A percentile compares a stretch with the other conserved stretches of the same genome.
Conservation (phyloP, 2,888 invertebrate genomes). For the Sinohyriopsis cumingii region DNA sequence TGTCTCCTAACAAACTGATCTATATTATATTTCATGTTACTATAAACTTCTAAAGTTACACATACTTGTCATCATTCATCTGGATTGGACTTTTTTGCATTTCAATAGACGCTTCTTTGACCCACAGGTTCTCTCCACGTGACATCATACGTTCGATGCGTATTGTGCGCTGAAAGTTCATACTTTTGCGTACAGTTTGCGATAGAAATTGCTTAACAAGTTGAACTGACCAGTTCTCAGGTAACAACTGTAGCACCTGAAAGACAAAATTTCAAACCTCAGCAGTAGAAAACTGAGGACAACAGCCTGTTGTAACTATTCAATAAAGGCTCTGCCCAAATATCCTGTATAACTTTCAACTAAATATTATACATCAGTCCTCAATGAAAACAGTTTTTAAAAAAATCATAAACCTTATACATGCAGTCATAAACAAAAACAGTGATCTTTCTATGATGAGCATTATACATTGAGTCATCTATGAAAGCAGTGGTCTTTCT, state of each 20-base stretch:
- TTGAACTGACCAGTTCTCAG: conserved; percentile 73
- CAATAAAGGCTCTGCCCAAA: no score
- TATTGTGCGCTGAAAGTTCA: conserved; percentile 69
- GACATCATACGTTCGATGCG: conserved; percentile 71
- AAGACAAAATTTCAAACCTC: conserved; percentile 4
- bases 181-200: conserved; percentile 69
- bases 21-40: no score
- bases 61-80: conserved; percentile 72
- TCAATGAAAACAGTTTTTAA: no score
- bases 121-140: conserved; percentile 70
- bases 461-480: no score
- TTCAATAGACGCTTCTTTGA: conserved; percentile 67
- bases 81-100: conserved; percentile 63
- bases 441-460: no score
- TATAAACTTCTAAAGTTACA: not conserved
- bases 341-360: no score
- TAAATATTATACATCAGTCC: no score
- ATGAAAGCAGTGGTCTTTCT: no score
- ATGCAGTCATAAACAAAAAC: no score
- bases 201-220: conserved; percentile 72
- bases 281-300: not conserved
- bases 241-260: conserved; percentile 71
- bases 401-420: no score
- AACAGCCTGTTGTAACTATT: conserved; percentile 1
- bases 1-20: no score